A percentile compares a stretch with the other conserved stretches of the same genome.
Conservation (phyloP, 2,888 invertebrate genomes). For the Masnerella sp. region DNA sequence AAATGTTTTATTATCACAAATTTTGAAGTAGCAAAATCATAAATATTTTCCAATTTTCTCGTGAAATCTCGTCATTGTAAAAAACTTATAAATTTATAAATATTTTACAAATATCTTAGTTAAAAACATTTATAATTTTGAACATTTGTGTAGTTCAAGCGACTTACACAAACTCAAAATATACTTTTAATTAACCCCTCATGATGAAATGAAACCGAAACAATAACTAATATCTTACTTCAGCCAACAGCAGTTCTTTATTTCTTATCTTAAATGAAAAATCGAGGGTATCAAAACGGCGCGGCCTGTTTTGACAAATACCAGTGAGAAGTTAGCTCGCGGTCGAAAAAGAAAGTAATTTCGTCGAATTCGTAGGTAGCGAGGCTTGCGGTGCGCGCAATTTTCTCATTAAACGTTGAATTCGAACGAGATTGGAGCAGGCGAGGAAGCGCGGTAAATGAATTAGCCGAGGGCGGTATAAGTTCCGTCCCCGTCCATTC, state of each 20-base stretch:
- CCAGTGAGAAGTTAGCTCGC: constrained; percentile 10
- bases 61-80: too few relatives aligned
- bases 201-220: too few relatives aligned
- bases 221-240: constrained; percentile 2
- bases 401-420: constrained; percentile 72
- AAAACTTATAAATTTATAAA: too few relatives aligned
- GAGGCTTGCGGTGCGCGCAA: constrained; percentile 60
- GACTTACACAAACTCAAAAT: too few relatives aligned
- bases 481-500: constrained; percentile 63
- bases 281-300: constrained; percentile 28
- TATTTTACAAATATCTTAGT: too few relatives aligned
- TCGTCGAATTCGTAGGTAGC: constrained; percentile 12
- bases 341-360: constrained; percentile 26
- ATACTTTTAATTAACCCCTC: too few relatives aligned
- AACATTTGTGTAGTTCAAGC: too few relatives aligned
- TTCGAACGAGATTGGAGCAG: constrained; percentile 67
- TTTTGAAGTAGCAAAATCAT: too few relatives aligned
- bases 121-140: too few relatives aligned
- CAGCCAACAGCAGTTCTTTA: too few relatives aligned
- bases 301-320: constrained; percentile 25
- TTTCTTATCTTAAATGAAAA: constrained; percentile 18
- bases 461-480: constrained; percentile 66
- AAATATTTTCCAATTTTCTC: too few relatives aligned
- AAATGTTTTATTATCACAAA: too few relatives aligned
- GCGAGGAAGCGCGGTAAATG: constrained; percentile 68